Evolutionary conservation across 1,140 invertebrate genomes (phyloP).

Genomic region (Brachystomella parvula): DNA sequence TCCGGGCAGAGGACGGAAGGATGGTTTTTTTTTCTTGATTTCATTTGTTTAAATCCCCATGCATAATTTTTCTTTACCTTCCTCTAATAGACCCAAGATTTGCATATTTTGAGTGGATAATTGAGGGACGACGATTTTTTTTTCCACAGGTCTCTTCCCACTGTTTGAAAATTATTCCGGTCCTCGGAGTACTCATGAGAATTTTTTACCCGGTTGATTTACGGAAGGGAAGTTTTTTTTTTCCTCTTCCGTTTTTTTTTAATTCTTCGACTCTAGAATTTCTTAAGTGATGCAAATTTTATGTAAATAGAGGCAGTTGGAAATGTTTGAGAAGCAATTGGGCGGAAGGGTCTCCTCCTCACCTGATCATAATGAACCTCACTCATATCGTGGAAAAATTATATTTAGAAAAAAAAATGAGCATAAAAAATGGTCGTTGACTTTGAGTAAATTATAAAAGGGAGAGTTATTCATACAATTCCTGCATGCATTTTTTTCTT

Average conservation of each 20-base stretch:
- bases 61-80: not conserved
- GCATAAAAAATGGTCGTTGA: not conserved
- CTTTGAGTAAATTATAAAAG: not conserved
- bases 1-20: too few species aligned
- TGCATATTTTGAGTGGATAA: conserved; percentile 5
- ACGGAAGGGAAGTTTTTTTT: not conserved
- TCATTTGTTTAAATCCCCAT: not conserved
- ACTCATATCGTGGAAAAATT: not conserved
- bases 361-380: not conserved
- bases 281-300: not conserved
- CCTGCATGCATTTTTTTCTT: not conserved
- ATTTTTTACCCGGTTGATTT: not conserved
- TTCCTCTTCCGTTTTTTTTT: not conserved
- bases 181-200: too few species aligned
- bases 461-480: not conserved
- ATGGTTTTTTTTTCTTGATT: not conserved
- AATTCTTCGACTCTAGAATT: not conserved
- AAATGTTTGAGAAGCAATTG: conserved; percentile 4
- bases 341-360: conserved; percentile 5
- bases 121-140: conserved; percentile 1
- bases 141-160: too few species aligned
- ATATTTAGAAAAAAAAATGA: not conserved
- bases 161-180: too few species aligned
- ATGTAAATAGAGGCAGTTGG: not conserved
- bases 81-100: not conserved